Base-by-base conservation (phyloP, 1,140 invertebrate species). In the Calephelis virginiensis region DNA sequence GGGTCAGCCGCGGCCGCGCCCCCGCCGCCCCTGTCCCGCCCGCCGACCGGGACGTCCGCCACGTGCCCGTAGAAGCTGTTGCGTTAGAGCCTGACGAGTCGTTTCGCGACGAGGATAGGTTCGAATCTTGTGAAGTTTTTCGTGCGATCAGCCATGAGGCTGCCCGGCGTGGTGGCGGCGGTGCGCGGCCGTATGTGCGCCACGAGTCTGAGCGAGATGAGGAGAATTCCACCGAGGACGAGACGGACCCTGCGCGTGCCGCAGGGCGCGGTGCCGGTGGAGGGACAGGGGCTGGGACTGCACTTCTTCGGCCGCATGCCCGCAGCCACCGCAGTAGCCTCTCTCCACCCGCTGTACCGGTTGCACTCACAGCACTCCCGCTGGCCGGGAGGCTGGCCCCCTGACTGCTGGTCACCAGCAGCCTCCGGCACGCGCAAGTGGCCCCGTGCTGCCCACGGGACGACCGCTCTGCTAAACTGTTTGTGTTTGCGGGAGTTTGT, bases 121-220 rank as follows among this genome's bases (percentile, higher is more conserved):
- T 97, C 0, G 96, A 97, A 79, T 98, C 97, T 83, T 97, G 97
- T 0, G 96, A 97, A 0, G 97, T 96, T 89, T 98, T 98, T 14
- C 97, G 91, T 0, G 96, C 96, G 6, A 97, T 95, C 17, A 97
- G 91, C 97, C 97, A 97, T 0, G 96, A 97, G 0, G 96, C 96
- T 5, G 96, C 94, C 64, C 96, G 91, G 37, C 96, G 91, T 75
- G 96, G 95, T 0, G 96, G 95, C 50, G 96, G 86, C 0, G 96
- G 96, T 65, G 96, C 94, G 0, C 95, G 94, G 70, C 96, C 94
- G 71, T 93, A 94, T 71, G 95, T 93, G 12, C 95, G 92, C 96
- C 96, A 97, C 2, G 96, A 97, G 80, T 97, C 97, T 12, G 92
- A 93, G 40, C 94, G 89, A 0, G 96, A 97, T 1, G 96, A 97